These are phyloP conservation scores for Turnix velox DNA, from an alignment of 2,113 vertebrate species.

Conservation along the genomic window DNA sequence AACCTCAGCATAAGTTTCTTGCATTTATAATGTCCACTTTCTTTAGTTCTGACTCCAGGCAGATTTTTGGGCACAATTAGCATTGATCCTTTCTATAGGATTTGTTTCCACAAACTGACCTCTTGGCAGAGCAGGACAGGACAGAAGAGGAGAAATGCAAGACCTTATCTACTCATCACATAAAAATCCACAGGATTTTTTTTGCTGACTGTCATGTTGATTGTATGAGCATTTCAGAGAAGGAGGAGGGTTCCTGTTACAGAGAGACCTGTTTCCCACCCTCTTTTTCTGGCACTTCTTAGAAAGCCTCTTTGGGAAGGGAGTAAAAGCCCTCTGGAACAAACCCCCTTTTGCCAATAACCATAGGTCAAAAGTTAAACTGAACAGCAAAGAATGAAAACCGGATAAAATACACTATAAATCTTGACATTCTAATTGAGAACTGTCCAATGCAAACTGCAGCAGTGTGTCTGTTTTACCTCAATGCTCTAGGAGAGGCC, in stretches of 20 bases:
- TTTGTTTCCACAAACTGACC: neutral
- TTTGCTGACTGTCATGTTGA: neutral
- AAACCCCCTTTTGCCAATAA: constrained; percentile 45
- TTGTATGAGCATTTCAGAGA: neutral
- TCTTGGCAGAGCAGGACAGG: neutral
- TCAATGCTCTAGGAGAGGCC: constrained; percentile 12
- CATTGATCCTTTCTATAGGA: neutral
- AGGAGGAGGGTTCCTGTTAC: neutral
- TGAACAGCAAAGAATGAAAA: constrained; percentile 40
- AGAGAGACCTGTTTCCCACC: constrained; percentile 9
- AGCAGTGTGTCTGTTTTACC: constrained; percentile 42
- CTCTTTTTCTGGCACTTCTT: neutral
- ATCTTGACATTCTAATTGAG: constrained; percentile 63
- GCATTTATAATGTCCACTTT: neutral
- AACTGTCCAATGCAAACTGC: constrained; percentile 50
- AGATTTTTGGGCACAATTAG: neutral
- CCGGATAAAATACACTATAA: constrained; percentile 53
- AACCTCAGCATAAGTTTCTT: neutral
- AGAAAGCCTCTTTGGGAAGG: constrained; percentile 27
- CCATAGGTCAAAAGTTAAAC: constrained; percentile 54
- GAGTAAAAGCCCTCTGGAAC: constrained; percentile 42
- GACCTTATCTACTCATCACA: neutral
- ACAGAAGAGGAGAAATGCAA: neutral
- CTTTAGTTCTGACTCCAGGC: neutral
- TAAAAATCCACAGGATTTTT: neutral